phyloP scores from a whole-genome alignment of 1,140 invertebrate genomes.

The Hetaerina americana region DNA sequence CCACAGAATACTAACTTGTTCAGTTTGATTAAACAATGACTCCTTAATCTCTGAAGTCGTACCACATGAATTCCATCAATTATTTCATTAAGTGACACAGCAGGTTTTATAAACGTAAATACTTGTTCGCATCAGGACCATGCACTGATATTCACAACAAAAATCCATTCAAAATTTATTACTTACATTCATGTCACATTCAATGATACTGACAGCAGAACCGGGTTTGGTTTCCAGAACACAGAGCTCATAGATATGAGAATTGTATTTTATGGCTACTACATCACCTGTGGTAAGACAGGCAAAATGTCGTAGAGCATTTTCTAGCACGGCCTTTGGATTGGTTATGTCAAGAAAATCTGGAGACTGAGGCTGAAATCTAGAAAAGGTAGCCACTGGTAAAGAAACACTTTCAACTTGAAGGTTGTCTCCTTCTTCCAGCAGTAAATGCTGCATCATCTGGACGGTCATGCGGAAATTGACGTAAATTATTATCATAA shows the following conservation, averaged over 20 bases:
- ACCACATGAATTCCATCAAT: too few species aligned
- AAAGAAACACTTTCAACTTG: slow-evolving; percentile 88
- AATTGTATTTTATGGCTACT: slow-evolving; percentile 94
- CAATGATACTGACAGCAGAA: slow-evolving; percentile 95
- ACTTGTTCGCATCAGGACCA: too few species aligned
- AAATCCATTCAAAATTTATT: too few species aligned
- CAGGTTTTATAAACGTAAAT: slow-evolving; percentile 1
- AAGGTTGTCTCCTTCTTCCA: slow-evolving; percentile 81
- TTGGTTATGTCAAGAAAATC: slow-evolving; percentile 98
- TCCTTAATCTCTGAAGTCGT: too few species aligned
- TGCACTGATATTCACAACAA: too few species aligned
- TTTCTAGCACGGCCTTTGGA: slow-evolving; percentile 92
- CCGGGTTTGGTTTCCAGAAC: slow-evolving; percentile 92
- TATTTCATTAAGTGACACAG: too few species aligned
- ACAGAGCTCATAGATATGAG: slow-evolving; percentile 87
- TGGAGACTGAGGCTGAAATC: slow-evolving; percentile 91
- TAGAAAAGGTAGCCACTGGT: slow-evolving; percentile 91
- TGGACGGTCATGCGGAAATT: slow-evolving; percentile 38
- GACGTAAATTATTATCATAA: slow-evolving; percentile 7
- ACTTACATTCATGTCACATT: slow-evolving; percentile 99
- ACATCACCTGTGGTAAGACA: slow-evolving; percentile 94
- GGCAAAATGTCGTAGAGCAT: slow-evolving; percentile 91
- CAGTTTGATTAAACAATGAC: too few species aligned
- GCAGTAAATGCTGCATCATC: slow-evolving; percentile 96
- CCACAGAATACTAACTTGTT: too few species aligned